phyloP scores from a whole-genome alignment of 2,888 invertebrate genomes.

The Calephelis perditalis region DNA sequence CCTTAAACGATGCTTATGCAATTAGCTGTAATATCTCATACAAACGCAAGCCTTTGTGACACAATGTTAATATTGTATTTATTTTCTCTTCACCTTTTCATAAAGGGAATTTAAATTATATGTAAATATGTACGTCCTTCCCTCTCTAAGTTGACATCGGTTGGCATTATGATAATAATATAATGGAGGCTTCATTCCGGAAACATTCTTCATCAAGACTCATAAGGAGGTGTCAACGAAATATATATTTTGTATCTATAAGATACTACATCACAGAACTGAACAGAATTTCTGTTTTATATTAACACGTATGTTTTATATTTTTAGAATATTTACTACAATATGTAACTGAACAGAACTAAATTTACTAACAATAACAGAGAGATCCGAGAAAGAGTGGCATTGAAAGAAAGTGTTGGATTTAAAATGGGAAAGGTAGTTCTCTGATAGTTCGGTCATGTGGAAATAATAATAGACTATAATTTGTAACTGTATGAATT shows the following conservation, averaged over 20 bases:
- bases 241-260: background rate
- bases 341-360: too few relatives aligned
- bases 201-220: slow-evolving; percentile 25
- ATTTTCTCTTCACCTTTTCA: slow-evolving; percentile 32
- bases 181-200: slow-evolving; percentile 32
- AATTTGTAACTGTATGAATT: too few relatives aligned
- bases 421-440: too few relatives aligned
- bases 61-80: slow-evolving; percentile 16
- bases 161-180: slow-evolving; percentile 53
- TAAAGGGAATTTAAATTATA: slow-evolving; percentile 51
- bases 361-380: too few relatives aligned
- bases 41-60: slow-evolving; percentile 15
- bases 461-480: too few relatives aligned
- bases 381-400: too few relatives aligned
- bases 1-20: background rate
- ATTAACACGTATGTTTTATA: too few relatives aligned
- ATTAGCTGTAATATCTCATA: slow-evolving; percentile 5
- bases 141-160: slow-evolving; percentile 46
- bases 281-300: too few relatives aligned
- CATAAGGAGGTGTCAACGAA: background rate
- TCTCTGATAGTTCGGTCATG: too few relatives aligned
- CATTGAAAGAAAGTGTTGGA: too few relatives aligned
- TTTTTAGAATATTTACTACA: too few relatives aligned
- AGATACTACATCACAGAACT: too few relatives aligned
- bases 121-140: slow-evolving; percentile 45